Evolutionary conservation across 2,888 invertebrate genomes (phyloP).

Genomic region (Tipula helvola): DNA sequence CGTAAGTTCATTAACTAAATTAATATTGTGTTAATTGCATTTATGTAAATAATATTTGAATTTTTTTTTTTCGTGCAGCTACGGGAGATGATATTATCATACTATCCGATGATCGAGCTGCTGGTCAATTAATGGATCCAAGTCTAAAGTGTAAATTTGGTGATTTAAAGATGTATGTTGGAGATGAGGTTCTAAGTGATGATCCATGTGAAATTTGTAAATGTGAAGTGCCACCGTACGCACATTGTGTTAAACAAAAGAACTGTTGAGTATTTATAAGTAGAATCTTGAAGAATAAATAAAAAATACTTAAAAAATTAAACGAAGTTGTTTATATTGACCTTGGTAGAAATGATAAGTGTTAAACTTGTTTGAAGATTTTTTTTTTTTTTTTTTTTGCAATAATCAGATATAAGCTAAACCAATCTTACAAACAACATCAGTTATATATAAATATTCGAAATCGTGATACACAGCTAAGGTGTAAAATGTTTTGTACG

Average conservation of each 20-base stretch:
- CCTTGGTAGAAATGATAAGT: background rate
- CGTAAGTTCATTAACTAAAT: conserved; percentile 11
- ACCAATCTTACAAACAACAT: background rate
- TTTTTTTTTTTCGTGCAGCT: background rate
- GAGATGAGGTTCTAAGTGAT: conserved; percentile 35
- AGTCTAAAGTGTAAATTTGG: conserved; percentile 34
- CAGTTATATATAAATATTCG: background rate
- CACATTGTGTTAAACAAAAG: conserved; percentile 28
- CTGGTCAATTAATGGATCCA: conserved; percentile 10
- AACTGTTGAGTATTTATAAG: background rate
- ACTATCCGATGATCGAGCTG: background rate
- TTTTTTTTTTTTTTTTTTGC: background rate
- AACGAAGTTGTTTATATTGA: background rate
- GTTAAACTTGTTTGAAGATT: background rate
- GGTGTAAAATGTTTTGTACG: background rate
- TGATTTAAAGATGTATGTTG: conserved; percentile 34
- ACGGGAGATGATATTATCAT: background rate
- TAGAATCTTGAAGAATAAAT: background rate
- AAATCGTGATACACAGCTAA: background rate
- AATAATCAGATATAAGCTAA: background rate
- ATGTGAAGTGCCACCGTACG: conserved; percentile 38
- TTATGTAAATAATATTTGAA: background rate
- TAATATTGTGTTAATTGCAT: background rate
- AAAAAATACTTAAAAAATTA: background rate
- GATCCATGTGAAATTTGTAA: conserved; percentile 36